phyloP scores from a whole-genome alignment of 92 coral and sea anemone species.

The Porites evermanni region DNA sequence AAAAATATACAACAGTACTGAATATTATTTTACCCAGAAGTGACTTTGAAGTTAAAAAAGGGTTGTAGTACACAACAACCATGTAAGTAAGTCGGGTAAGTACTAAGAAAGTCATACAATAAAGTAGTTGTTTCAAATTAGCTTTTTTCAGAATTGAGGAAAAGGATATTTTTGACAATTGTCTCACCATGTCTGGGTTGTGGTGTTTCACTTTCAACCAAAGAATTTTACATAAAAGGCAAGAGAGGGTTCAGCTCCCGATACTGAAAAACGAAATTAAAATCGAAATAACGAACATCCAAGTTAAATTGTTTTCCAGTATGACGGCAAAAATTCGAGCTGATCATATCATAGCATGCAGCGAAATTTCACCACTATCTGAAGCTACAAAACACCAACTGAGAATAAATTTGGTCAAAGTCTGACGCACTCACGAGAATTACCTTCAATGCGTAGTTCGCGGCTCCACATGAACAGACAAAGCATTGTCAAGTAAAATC shows the following conservation, averaged over 20 bases:
- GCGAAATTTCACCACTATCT: background rate
- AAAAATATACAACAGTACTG: background rate
- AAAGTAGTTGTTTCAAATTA: background rate
- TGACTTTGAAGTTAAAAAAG: background rate
- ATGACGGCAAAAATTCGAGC: background rate
- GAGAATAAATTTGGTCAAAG: background rate
- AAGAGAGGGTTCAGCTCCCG: background rate
- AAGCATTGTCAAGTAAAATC: constrained; percentile 1
- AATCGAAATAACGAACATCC: background rate
- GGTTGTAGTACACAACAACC: no score
- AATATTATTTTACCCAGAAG: background rate
- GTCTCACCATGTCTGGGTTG: background rate
- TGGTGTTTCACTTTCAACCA: background rate
- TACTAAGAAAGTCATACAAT: background rate
- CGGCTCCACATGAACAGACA: constrained; percentile 9
- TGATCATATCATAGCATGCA: background rate
- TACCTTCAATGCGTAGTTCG: constrained; percentile 16
- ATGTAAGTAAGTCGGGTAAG: background rate
- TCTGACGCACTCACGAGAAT: background rate
- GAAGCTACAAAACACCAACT: background rate
- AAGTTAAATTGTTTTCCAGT: background rate
- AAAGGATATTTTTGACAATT: background rate
- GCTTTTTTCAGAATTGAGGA: background rate
- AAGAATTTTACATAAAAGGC: background rate
- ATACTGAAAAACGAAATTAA: background rate